phyloP scores from a whole-genome alignment of 1,140 invertebrate genomes.

The Ruditapes philippinarum region DNA sequence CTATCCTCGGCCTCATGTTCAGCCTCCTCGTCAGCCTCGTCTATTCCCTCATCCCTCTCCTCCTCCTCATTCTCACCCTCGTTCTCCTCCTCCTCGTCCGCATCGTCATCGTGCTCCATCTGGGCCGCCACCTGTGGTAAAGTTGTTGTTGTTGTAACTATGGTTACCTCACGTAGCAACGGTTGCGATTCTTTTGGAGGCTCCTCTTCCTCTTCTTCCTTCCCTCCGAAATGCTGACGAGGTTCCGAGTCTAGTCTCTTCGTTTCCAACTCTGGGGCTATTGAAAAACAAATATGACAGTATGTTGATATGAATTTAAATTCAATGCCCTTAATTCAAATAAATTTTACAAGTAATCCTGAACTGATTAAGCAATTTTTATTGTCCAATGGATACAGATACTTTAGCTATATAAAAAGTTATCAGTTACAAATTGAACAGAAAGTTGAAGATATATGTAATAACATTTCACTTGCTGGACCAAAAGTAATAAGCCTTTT shows the following conservation, averaged over 20 bases:
- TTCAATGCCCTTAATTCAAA: too few species aligned
- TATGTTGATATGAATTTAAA: too few species aligned
- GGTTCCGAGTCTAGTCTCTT: conserved; percentile 72
- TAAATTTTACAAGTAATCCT: too few species aligned
- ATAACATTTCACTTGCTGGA: too few species aligned
- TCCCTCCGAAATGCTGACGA: conserved; percentile 58
- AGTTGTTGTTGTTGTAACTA: conserved; percentile 65
- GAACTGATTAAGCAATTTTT: too few species aligned
- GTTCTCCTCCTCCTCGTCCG: conserved; percentile 52
- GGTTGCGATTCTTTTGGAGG: conserved; percentile 79
- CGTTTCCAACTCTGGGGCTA: conserved; percentile 81
- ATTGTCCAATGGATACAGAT: too few species aligned
- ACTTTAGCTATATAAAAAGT: too few species aligned
- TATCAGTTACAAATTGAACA: too few species aligned
- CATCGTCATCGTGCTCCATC: conserved; percentile 56
- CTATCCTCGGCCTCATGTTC: conserved; percentile 55
- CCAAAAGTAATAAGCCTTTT: too few species aligned
- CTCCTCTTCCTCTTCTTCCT: conserved; percentile 72
- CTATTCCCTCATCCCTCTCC: conserved; percentile 40
- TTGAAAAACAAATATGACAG: not conserved
- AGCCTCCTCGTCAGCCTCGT: conserved; percentile 42
- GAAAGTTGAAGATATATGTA: too few species aligned
- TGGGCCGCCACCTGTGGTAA: conserved; percentile 43
- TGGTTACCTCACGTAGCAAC: conserved; percentile 76
- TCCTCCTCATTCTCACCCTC: conserved; percentile 57